Conservation (phyloP, 2,888 invertebrate genomes). For the Apamea epomidion region DNA sequence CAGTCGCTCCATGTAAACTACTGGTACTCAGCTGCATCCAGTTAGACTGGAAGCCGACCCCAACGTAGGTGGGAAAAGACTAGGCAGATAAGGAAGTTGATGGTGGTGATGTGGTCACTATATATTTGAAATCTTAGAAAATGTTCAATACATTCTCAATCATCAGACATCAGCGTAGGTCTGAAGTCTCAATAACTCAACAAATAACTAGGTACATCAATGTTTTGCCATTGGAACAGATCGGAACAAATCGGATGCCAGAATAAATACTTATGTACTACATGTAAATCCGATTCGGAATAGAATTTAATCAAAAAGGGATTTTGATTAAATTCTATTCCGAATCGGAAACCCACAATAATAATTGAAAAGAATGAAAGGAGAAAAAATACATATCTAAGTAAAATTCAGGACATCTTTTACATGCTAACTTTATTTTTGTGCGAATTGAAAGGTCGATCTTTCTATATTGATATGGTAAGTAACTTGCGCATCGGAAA, state of each 20-base stretch:
- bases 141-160: conserved; percentile 6
- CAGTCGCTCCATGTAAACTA: too few relatives aligned
- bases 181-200: not conserved
- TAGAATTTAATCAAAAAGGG: too few relatives aligned
- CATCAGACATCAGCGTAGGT: not conserved
- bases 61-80: too few relatives aligned
- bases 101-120: too few relatives aligned
- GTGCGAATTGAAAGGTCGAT: not conserved
- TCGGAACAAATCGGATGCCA: conserved; percentile 10
- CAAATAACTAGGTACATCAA: conserved; percentile 8
- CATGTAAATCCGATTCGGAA: conserved; percentile 1
- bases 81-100: too few relatives aligned
- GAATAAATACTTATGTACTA: conserved; percentile 27
- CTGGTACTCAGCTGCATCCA: too few relatives aligned
- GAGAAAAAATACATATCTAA: not conserved
- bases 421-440: not conserved
- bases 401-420: not conserved
- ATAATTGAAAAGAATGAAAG: not conserved
- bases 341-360: not conserved
- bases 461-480: not conserved
- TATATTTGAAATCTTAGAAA: not conserved
- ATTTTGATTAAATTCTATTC: conserved; percentile 28
- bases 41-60: too few relatives aligned
- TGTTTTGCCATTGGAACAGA: conserved; percentile 12
- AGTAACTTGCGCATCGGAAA: not conserved